These are phyloP conservation scores for Ditylenchus weischeri DNA, from an alignment of 2,888 invertebrate genomes.

Conservation along the genomic window DNA sequence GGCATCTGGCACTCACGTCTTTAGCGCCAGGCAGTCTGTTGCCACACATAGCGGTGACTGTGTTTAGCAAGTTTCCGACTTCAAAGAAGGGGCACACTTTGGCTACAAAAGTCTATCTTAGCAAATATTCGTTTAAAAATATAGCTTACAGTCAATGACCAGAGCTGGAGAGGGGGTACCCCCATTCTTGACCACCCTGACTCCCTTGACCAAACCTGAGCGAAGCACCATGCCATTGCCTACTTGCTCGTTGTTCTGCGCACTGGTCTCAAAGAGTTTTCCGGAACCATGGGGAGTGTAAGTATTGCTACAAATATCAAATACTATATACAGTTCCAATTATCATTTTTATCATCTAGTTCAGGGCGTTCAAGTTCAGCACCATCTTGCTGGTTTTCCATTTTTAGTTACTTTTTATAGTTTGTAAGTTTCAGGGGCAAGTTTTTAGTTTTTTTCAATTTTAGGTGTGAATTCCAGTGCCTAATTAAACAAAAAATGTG, in stretches of 20 bases:
- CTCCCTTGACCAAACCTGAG: slow-evolving; percentile 12
- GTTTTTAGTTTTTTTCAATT: no score
- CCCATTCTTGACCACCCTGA: slow-evolving; percentile 8
- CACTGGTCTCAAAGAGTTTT: background rate
- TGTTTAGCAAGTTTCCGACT: slow-evolving; percentile 15
- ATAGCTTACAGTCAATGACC: slow-evolving; percentile 8
- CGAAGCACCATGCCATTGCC: slow-evolving; percentile 13
- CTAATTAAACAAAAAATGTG: no score
- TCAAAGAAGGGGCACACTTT: slow-evolving; percentile 24
- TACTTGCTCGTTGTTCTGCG: background rate
- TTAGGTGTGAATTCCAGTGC: no score
- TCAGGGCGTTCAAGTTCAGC: no score
- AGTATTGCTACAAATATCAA: slow-evolving; percentile 13
- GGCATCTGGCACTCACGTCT: background rate
- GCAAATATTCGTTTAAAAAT: background rate
- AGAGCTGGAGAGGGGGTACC: slow-evolving; percentile 15
- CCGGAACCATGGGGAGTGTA: slow-evolving; percentile 26
- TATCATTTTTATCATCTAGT: no score
- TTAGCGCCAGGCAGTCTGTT: background rate
- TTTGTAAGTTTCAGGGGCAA: no score
- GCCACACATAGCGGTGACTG: slow-evolving; percentile 15
- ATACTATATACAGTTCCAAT: background rate
- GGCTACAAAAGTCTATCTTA: slow-evolving; percentile 17
- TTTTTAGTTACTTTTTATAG: no score
- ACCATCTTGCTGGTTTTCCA: no score